Evolutionary conservation across 2,113 vertebrate genomes (phyloP), one percentile per base, ranked within the genome.

Genomic region (Tyto alba): DNA sequence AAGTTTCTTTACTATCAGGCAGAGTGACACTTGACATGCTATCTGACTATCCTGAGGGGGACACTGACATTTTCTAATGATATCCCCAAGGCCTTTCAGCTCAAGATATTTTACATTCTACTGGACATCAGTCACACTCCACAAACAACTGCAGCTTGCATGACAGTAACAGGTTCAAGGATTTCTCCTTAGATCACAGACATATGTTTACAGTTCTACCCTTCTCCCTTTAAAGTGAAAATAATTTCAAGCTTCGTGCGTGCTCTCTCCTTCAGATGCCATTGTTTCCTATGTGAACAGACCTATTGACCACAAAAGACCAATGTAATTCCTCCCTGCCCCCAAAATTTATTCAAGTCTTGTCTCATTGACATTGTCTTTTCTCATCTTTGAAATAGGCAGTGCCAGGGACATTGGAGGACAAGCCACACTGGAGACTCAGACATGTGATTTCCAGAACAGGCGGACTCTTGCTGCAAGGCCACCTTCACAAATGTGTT

Each of bases 111-210:
- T 97, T 80, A 97, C 97, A 97, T 97, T 97, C 96, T 96, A 45
- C 90, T 96, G 97, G 95, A 93, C 94, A 96, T 94, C 89, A 92
- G 95, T 97, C 97, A 97, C 83, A 94, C 94, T 97, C 96, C 90
- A 93, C 93, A 96, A 95, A 97, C 95, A 97, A 96, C 96, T 92
- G 94, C 94, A 91, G 96, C 94, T 88, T 98, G 94, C 95, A 93
- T 96, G 97, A 97, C 97, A 97, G 97, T 90, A 97, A 97, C 97
- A 97, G 96, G 96, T 97, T 97, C 96, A 97, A 96, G 91, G 94
- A 97, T 94, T 96, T 96, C 93, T 97, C 94, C 89, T 94, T 16
- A 93, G 96, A 94, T 95, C 94, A 96, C 68, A 90, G 93, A 96
- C 92, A 80, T 66, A 87, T 95, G 93, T 97, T 97, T 96, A 92